These are phyloP conservation scores for Seira musarum DNA, from an alignment of 2,888 invertebrate genomes.

Conservation along the genomic window DNA sequence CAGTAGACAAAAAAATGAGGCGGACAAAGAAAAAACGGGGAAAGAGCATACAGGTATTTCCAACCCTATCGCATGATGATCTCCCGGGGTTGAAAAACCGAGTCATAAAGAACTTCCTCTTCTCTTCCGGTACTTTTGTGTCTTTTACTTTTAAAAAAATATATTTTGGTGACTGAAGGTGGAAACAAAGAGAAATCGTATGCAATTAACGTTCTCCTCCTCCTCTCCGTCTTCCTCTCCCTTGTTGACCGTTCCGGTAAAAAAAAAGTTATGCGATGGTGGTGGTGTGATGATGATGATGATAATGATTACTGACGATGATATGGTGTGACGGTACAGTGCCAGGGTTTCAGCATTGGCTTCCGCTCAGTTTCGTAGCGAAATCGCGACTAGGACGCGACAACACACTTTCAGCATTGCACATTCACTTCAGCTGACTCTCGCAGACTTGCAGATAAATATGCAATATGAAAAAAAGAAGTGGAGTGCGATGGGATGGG, in stretches of 20 bases:
- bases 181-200: background rate
- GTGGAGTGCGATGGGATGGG: background rate
- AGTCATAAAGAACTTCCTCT: conserved; percentile 1
- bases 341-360: conserved; percentile 18
- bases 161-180: background rate
- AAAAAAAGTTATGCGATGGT: background rate
- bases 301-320: conserved; percentile 30
- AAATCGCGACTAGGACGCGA: conserved; percentile 54
- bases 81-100: background rate
- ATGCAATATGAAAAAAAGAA: conserved; percentile 13
- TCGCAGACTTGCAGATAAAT: conserved; percentile 6
- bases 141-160: background rate
- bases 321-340: conserved; percentile 19
- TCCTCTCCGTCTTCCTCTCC: conserved; percentile 5
- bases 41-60: conserved; percentile 15
- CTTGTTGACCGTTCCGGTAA: conserved; percentile 7
- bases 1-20: background rate
- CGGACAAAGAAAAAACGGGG: background rate
- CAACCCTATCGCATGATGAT: conserved; percentile 6
- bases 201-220: background rate
- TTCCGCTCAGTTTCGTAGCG: conserved; percentile 52
- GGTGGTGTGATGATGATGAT: background rate
- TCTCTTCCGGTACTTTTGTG: background rate
- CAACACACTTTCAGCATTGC: conserved; percentile 1
- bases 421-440: conserved; percentile 13